These are phyloP conservation scores for Galeopsomyia nigrocyanea DNA, from an alignment of 2,888 invertebrate species.

Conservation along the genomic window DNA sequence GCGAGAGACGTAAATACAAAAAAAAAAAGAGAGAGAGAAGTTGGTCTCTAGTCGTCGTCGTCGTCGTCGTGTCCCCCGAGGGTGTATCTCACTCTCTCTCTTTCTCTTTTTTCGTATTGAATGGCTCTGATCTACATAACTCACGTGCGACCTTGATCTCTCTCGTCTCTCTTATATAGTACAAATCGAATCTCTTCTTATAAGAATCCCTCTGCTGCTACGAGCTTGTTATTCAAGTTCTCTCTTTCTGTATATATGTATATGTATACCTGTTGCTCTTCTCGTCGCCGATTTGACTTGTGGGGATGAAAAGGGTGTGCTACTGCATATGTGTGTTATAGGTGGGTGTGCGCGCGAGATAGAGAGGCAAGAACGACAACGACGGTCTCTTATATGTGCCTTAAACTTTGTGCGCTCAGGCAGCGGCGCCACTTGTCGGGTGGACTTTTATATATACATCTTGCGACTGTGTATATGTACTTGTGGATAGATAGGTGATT, in stretches of 20 bases:
- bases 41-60: no score
- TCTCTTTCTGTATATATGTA: slow-evolving; percentile 42
- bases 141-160: slow-evolving; percentile 31
- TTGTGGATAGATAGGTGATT: no score
- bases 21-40: no score
- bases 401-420: slow-evolving; percentile 56
- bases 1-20: no score
- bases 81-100: no score
- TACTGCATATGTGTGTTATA: slow-evolving; percentile 55
- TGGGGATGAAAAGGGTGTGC: slow-evolving; percentile 49
- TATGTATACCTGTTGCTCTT: slow-evolving; percentile 62
- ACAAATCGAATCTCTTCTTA: slow-evolving; percentile 46
- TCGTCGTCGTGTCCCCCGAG: no score
- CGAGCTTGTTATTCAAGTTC: slow-evolving; percentile 62
- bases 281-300: slow-evolving; percentile 46
- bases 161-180: neutral
- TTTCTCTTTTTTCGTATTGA: neutral
- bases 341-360: neutral
- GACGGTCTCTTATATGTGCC: slow-evolving; percentile 59
- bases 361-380: slow-evolving; percentile 51
- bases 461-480: no score
- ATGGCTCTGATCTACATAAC: slow-evolving; percentile 2
- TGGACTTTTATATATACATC: neutral
- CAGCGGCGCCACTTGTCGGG: slow-evolving; percentile 65
- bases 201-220: slow-evolving; percentile 55